Percentiles rank a stretch among this genome's conserved stretches.
Conservation (phyloP, 2,113 vertebrate species). For the Turdus rufiventris region DNA sequence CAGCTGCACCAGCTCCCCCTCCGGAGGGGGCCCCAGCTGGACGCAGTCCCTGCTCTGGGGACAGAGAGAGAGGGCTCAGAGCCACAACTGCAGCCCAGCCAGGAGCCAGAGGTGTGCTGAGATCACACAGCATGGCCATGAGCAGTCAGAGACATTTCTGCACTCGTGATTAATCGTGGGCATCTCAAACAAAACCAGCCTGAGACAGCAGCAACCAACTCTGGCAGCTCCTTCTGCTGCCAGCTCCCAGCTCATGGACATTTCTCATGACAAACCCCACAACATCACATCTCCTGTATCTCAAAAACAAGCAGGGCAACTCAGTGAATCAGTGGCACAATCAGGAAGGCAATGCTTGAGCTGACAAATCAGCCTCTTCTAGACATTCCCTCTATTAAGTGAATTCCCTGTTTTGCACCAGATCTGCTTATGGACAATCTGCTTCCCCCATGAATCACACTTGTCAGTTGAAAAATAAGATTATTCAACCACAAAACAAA, state of each 20-base stretch:
- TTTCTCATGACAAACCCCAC: not conserved
- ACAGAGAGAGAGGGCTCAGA: not conserved
- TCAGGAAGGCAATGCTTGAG: not conserved
- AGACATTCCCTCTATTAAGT: not conserved
- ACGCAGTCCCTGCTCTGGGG: constrained; percentile 90
- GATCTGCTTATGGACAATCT: not conserved
- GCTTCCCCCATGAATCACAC: constrained; percentile 7
- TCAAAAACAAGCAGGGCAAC: not conserved
- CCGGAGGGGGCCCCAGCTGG: constrained; percentile 78
- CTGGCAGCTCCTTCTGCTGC: not conserved
- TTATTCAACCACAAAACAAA: constrained; percentile 51
- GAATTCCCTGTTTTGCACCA: not conserved
- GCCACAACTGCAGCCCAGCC: not conserved
- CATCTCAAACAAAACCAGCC: not conserved
- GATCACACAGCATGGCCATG: accelerated
- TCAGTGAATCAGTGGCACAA: not conserved
- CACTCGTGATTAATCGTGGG: not conserved
- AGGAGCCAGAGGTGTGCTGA: no score
- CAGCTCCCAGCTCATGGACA: not conserved
- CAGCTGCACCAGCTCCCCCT: constrained; percentile 84
- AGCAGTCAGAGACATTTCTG: not conserved
- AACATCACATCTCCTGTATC: not conserved
- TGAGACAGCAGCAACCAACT: not conserved
- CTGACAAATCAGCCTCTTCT: not conserved
- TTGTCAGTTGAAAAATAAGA: constrained; percentile 32